Conservation (phyloP, 2,113 vertebrate species). For the Myotis davidii region DNA sequence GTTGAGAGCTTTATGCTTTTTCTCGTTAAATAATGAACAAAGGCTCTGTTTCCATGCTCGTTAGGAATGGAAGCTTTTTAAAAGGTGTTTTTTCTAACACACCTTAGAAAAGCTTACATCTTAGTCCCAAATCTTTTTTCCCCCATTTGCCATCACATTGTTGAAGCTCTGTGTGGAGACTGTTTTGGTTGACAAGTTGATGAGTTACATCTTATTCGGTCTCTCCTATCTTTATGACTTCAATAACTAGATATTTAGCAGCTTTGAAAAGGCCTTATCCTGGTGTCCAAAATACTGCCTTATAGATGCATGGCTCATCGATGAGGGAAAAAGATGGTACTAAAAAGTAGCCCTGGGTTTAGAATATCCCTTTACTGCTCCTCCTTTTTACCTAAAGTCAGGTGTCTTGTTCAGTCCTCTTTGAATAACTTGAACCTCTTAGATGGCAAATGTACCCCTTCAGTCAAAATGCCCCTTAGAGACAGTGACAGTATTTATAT, state of each 20-base stretch:
- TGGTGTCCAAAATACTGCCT: not conserved
- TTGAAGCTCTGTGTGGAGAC: not conserved
- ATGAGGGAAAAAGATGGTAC: not conserved
- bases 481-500: not conserved
- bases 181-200: not conserved
- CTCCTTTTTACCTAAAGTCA: not conserved
- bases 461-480: not conserved
- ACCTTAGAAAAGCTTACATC: not conserved
- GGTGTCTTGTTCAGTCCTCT: not conserved
- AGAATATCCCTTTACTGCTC: not conserved
- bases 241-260: not conserved
- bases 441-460: not conserved
- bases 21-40: conserved; percentile 20
- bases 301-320: not conserved
- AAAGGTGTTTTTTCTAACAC: not conserved
- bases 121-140: not conserved
- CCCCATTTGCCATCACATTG: not conserved
- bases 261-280: not conserved
- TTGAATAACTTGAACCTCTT: not conserved
- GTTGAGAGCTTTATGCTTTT: not conserved
- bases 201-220: not conserved
- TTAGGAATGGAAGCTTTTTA: conserved; percentile 29
- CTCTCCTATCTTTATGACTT: not conserved
- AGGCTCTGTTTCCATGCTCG: not conserved
- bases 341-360: not conserved